A percentile compares a stretch with the other conserved stretches of the same genome.
Conservation (phyloP, 2,888 invertebrate genomes). For the Teleiodes luculella region DNA sequence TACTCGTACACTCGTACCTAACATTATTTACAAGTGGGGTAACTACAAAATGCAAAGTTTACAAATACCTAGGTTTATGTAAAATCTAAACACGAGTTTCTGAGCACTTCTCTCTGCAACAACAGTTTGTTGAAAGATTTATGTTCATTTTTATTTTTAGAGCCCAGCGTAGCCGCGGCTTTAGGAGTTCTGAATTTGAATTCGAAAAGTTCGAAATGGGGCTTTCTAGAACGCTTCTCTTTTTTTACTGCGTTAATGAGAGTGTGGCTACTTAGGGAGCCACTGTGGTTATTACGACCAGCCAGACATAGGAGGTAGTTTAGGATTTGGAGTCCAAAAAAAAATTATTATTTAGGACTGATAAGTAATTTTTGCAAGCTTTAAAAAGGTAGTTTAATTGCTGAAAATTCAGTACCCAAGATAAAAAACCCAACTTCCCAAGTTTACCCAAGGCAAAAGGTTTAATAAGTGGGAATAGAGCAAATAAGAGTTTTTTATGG, state of each 20-base stretch:
- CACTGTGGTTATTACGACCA: slow-evolving; percentile 40
- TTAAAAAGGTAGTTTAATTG: too few species aligned
- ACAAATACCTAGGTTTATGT: not conserved
- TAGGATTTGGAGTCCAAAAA: slow-evolving; percentile 22
- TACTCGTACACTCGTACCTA: too few species aligned
- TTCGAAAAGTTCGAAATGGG: slow-evolving; percentile 64
- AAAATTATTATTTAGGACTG: too few species aligned
- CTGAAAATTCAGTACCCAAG: too few species aligned
- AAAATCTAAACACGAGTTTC: slow-evolving; percentile 1
- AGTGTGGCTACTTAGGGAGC: slow-evolving; percentile 66
- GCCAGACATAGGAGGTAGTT: slow-evolving; percentile 37
- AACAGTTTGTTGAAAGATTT: slow-evolving; percentile 7
- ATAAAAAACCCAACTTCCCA: too few species aligned
- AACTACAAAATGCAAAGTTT: too few species aligned
- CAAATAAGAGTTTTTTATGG: too few species aligned
- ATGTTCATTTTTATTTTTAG: slow-evolving; percentile 9
- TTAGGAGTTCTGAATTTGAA: slow-evolving; percentile 61
- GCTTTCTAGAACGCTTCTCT: slow-evolving; percentile 59
- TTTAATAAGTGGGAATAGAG: too few species aligned
- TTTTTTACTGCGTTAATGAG: slow-evolving; percentile 51
- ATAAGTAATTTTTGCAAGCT: too few species aligned
- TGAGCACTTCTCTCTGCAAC: not conserved
- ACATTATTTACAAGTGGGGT: too few species aligned
- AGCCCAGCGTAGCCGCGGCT: slow-evolving; percentile 33
- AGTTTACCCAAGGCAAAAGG: too few species aligned